Conservation (phyloP, 1,140 invertebrate species). For the Elymnias hypermnestra region DNA sequence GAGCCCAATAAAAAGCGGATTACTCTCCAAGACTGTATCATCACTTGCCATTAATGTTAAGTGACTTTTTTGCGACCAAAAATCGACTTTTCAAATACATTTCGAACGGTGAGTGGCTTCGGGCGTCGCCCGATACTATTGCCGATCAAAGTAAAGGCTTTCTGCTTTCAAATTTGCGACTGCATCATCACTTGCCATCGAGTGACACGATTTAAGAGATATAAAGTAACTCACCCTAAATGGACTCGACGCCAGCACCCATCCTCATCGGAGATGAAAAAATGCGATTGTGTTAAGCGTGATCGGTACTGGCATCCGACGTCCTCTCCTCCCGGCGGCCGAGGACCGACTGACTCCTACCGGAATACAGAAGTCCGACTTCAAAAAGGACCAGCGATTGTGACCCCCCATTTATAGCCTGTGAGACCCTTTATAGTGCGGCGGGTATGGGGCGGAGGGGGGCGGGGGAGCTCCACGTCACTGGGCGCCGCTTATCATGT, state of each 20-base stretch:
- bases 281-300: conserved; percentile 13
- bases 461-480: conserved; percentile 24
- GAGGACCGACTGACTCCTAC: conserved; percentile 38
- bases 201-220: too few relatives aligned
- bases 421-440: conserved; percentile 28
- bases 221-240: conserved; percentile 56
- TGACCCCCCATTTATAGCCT: conserved; percentile 37
- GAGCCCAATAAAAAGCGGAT: too few relatives aligned
- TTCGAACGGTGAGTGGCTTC: too few relatives aligned
- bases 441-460: conserved; percentile 22
- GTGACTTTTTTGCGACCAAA: too few relatives aligned
- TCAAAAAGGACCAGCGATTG: conserved; percentile 31
- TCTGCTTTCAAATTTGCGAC: too few relatives aligned
- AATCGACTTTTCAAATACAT: too few relatives aligned
- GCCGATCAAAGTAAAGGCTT: too few relatives aligned
- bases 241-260: conserved; percentile 14
- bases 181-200: too few relatives aligned
- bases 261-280: conserved; percentile 24
- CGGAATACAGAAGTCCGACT: conserved; percentile 35
- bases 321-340: conserved; percentile 24
- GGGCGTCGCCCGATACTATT: too few relatives aligned
- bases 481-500: conserved; percentile 38
- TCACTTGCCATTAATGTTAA: too few relatives aligned
- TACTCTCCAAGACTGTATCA: too few relatives aligned
- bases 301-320: conserved; percentile 10